Percentiles rank a stretch among this genome's conserved stretches.
Evolutionary conservation across 1,140 invertebrate genomes (phyloP).

Genomic region (Probaryconus sp.): DNA sequence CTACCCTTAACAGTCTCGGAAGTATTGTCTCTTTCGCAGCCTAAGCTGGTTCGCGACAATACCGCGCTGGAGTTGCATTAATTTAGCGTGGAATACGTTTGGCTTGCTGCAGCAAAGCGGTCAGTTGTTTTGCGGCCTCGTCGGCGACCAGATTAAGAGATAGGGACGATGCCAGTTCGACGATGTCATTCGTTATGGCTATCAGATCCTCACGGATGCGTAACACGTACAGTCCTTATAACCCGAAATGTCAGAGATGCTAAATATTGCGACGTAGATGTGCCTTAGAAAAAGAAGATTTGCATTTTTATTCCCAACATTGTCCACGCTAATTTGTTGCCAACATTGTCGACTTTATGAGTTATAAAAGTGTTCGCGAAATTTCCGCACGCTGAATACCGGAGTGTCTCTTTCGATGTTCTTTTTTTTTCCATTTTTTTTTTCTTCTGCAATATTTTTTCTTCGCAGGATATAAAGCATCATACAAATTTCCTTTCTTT

Average conservation of each 20-base stretch:
- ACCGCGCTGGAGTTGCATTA: conserved; percentile 8
- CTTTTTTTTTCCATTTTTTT: no score
- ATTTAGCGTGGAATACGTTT: conserved; percentile 41
- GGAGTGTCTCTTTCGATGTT: no score
- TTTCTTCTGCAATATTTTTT: no score
- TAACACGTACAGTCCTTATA: conserved; percentile 58
- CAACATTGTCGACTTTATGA: conserved; percentile 17
- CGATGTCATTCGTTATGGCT: conserved; percentile 74
- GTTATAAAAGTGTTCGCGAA: no score
- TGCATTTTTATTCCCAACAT: conserved; percentile 24
- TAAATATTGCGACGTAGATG: conserved; percentile 40
- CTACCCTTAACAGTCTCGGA: conserved; percentile 61
- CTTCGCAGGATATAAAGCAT: no score
- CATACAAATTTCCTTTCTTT: no score
- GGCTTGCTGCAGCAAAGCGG: conserved; percentile 32
- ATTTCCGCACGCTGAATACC: no score
- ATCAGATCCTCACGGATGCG: conserved; percentile 70
- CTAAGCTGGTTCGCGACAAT: conserved; percentile 9
- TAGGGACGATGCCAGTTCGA: conserved; percentile 70
- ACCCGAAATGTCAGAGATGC: conserved; percentile 42
- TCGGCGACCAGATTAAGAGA: conserved; percentile 65
- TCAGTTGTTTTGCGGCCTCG: conserved; percentile 54
- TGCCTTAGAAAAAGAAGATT: conserved; percentile 26
- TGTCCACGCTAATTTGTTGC: conserved; percentile 37
- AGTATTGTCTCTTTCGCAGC: conserved; percentile 50